Base-by-base conservation (phyloP, 2,113 vertebrate species). In the Anarhynchus alexandrinus region DNA sequence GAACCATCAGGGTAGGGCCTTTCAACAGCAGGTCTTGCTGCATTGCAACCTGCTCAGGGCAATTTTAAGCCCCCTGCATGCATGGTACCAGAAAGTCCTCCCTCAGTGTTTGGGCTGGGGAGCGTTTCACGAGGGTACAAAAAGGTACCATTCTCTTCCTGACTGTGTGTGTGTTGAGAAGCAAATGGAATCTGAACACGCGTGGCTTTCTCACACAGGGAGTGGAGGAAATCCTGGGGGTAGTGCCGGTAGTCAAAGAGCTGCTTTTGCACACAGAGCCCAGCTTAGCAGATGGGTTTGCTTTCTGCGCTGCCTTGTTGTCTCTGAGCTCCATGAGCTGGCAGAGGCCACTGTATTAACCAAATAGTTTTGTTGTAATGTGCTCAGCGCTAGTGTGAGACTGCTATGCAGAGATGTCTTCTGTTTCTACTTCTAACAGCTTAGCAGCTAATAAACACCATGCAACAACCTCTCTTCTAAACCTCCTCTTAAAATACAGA, bases 361-460 rank as follows among this genome's bases (percentile, higher is more conserved):
- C 77, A 96, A 97, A 97, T 97, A 97, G 97, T 97, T 96, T 81
- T 93, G 94, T 80, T 83, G 95, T 86, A 96, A 96, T 94, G 83
- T 89, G 93, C 96, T 97, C 95, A 82, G 91, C 18, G 4, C 88
- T 92, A 69, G 93, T 72, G 93, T 91, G 95, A 96, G 95, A 58
- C 89, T 96, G 96, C 94, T 96, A 94, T 92, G 95, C 93, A 88
- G 97, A 96, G 95, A 97, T 96, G 90, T 96, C 97, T 96, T 97
- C 97, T 98, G 92, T 97, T 98, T 96, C 96, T 97, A 93, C 98
- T 97, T 97, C 96, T 98, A 97, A 96, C 98, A 98, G 98, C 98
- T 98, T 98, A 98, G 96, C 98, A 98, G 98, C 98, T 98, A 98
- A 98, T 98, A 98, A 98, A 98, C 98, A 98, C 98, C 96, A 92